phyloP scores from a whole-genome alignment of 2,888 invertebrate genomes.

The Hypsopygia costalis region DNA sequence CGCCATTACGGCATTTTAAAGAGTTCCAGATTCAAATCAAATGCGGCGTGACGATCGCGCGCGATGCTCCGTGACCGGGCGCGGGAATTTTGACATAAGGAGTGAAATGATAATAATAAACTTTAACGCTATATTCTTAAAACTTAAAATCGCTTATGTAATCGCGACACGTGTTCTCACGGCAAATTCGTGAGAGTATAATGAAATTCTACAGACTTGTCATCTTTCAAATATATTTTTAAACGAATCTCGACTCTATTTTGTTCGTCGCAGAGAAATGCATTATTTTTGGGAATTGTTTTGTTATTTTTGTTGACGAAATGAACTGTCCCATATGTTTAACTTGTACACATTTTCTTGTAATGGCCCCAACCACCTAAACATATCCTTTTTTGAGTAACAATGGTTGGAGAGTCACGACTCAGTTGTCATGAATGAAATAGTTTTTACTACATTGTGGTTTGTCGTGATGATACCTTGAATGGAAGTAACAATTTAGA shows the following conservation, averaged over 20 bases:
- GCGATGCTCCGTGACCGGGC: constrained; percentile 47
- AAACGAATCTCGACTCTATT: constrained; percentile 26
- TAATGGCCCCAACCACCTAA: constrained; percentile 18
- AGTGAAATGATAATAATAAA: constrained; percentile 10
- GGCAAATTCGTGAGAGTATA: constrained; percentile 36
- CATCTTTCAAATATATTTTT: constrained; percentile 15
- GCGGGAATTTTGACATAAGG: constrained; percentile 34
- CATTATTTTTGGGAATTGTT: neutral
- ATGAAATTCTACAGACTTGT: constrained; percentile 22
- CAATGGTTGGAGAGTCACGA: constrained; percentile 24
- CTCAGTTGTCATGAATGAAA: constrained; percentile 24
- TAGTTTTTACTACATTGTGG: constrained; percentile 15
- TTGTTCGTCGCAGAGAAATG: neutral
- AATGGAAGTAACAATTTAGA: constrained; percentile 7
- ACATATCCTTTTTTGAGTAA: constrained; percentile 19
- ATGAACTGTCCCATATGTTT: constrained; percentile 32
- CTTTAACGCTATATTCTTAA: constrained; percentile 18
- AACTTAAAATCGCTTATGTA: constrained; percentile 15
- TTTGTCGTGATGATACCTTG: constrained; percentile 21
- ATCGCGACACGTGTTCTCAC: constrained; percentile 37
- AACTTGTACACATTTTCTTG: constrained; percentile 22
- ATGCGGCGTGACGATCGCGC: constrained; percentile 64
- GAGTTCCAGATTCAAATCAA: constrained; percentile 71
- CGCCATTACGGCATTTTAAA: constrained; percentile 59
- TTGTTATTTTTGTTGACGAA: constrained; percentile 18